A percentile compares a stretch with the other conserved stretches of the same genome.
These are phyloP conservation scores for Coracopsis vasa DNA, from an alignment of 2,113 vertebrate genomes.

Conservation along the genomic window DNA sequence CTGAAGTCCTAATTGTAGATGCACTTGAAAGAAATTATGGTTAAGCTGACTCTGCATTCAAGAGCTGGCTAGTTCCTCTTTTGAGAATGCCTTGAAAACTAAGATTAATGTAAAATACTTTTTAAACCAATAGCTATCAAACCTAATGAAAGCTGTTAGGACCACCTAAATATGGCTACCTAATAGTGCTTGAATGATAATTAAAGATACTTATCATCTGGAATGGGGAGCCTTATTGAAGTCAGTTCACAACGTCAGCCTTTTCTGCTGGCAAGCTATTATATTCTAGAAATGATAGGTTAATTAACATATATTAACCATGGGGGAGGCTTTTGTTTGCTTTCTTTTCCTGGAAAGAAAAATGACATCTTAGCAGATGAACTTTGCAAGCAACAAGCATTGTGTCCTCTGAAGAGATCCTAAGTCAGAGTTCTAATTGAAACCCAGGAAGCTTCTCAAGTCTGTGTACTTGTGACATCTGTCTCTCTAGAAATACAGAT, in stretches of 20 bases:
- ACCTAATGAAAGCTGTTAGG: background rate
- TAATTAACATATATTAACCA: background rate
- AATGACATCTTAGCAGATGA: background rate
- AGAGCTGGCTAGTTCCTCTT: background rate
- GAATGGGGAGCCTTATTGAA: background rate
- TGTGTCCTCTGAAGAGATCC: background rate
- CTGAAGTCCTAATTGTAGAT: background rate
- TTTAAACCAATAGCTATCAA: background rate
- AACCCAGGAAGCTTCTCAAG: background rate
- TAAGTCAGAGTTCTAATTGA: background rate
- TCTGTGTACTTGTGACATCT: background rate
- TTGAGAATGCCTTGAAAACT: background rate
- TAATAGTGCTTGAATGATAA: background rate
- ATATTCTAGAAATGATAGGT: background rate
- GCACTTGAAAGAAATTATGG: background rate
- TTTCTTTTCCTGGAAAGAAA: background rate
- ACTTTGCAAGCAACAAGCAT: background rate
- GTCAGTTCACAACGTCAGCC: background rate
- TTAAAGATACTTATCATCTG: constrained; percentile 12
- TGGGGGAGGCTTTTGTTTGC: background rate
- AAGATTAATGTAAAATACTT: background rate
- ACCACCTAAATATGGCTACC: background rate
- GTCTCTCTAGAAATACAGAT: background rate
- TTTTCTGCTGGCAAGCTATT: background rate
- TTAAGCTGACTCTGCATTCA: background rate